Conservation (phyloP, 2,113 vertebrate species). For the Rhinoptilus africanus region DNA sequence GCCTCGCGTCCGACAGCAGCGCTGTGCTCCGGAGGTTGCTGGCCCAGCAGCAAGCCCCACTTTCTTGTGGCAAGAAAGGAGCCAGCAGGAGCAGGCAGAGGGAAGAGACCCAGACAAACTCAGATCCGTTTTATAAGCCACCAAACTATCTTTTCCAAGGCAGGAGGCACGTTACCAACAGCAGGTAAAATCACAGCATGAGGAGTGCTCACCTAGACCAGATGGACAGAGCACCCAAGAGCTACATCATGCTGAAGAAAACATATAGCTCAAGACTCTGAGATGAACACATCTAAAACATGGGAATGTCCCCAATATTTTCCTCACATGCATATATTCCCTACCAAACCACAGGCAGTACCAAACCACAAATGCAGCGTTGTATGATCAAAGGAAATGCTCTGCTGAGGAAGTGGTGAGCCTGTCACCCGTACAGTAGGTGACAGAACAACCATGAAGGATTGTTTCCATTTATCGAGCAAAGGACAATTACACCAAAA, state of each 20-base stretch:
- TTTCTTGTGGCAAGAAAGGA: neutral
- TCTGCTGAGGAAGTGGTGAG: neutral
- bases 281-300: neutral
- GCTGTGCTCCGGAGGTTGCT: neutral
- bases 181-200: neutral
- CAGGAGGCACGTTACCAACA: neutral
- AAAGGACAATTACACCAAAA: neutral
- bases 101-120: neutral
- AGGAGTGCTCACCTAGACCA: neutral
- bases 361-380: neutral
- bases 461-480: neutral
- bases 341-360: neutral
- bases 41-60: fast-evolving
- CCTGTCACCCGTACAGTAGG: neutral
- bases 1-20: fast-evolving
- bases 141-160: neutral
- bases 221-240: neutral
- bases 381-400: neutral
- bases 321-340: neutral
- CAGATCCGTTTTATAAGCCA: neutral
- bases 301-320: neutral
- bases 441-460: neutral
- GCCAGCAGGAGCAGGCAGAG: neutral
- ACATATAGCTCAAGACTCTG: neutral
- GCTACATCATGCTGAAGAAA: neutral